Conservation (phyloP, 2,113 vertebrate genomes). For the Sarotherodon lohbergeri region DNA sequence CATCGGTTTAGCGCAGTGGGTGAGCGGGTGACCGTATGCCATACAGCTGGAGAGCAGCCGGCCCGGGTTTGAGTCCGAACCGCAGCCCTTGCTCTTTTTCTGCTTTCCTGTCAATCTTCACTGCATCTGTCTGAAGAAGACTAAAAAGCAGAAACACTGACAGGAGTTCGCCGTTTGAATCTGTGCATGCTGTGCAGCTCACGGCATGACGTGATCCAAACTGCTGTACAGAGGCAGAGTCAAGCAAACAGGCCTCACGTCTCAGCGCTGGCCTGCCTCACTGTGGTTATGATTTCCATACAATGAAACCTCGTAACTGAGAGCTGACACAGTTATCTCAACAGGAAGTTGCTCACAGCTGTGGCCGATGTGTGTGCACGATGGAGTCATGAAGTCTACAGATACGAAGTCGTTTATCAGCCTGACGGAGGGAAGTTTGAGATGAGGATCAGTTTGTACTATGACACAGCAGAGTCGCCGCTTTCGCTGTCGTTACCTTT, state of each 20-base stretch:
- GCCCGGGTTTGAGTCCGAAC: not conserved
- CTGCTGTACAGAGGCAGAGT: not conserved
- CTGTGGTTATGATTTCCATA: not conserved
- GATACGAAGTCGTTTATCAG: not conserved
- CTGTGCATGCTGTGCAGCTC: not conserved
- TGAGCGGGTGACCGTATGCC: not conserved
- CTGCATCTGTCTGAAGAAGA: not conserved
- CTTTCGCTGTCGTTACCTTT: rapidly evolving
- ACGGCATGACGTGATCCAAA: not conserved
- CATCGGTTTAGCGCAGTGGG: rapidly evolving
- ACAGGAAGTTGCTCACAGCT: not conserved
- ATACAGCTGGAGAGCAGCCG: not conserved
- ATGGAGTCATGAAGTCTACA: rapidly evolving
- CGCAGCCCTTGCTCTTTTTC: not conserved
- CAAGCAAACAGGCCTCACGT: not conserved
- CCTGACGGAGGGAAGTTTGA: not conserved
- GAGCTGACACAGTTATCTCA: not conserved
- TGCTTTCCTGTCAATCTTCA: not conserved
- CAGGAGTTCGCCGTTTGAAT: rapidly evolving
- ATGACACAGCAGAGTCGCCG: not conserved
- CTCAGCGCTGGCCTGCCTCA: not conserved
- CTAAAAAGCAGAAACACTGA: not conserved
- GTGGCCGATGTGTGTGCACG: rapidly evolving
- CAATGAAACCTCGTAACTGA: not conserved
- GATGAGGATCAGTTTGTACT: not conserved